Conservation (phyloP, 2,797 vertebrate species). For the Serranus cabrilla region DNA sequence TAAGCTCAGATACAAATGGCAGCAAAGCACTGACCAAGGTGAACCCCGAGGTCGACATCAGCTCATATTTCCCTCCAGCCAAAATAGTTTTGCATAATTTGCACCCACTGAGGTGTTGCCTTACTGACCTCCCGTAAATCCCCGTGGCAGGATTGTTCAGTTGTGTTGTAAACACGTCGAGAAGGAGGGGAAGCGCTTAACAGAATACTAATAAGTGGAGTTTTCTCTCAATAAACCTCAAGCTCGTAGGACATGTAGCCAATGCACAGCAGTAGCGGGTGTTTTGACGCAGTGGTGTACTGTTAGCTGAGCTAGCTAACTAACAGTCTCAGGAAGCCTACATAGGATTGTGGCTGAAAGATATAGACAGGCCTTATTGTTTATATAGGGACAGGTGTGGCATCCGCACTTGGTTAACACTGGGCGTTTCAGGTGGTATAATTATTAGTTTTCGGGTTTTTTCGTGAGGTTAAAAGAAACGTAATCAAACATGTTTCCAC, state of each 20-base stretch:
- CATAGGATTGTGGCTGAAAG: neutral
- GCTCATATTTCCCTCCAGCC: conserved; percentile 58
- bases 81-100: conserved; percentile 68
- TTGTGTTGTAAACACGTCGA: conserved; percentile 32
- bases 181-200: neutral
- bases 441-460: accelerated
- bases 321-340: conserved; percentile 23
- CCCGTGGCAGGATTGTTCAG: conserved; percentile 1
- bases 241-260: neutral
- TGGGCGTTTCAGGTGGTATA: accelerated
- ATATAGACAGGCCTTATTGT: conserved; percentile 25
- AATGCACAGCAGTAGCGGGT: neutral
- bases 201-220: neutral
- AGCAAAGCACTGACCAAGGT: conserved; percentile 37
- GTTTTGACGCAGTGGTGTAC: conserved; percentile 59
- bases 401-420: neutral
- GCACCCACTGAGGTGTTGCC: conserved; percentile 30
- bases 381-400: neutral
- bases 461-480: neutral
- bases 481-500: neutral
- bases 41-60: conserved; percentile 29
- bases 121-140: conserved; percentile 40
- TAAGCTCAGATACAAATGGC: neutral
- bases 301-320: conserved; percentile 36
- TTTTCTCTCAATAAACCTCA: neutral